phyloP scores from a whole-genome alignment of 2,797 vertebrate species.

The Parauchenoglanis punctatus region DNA sequence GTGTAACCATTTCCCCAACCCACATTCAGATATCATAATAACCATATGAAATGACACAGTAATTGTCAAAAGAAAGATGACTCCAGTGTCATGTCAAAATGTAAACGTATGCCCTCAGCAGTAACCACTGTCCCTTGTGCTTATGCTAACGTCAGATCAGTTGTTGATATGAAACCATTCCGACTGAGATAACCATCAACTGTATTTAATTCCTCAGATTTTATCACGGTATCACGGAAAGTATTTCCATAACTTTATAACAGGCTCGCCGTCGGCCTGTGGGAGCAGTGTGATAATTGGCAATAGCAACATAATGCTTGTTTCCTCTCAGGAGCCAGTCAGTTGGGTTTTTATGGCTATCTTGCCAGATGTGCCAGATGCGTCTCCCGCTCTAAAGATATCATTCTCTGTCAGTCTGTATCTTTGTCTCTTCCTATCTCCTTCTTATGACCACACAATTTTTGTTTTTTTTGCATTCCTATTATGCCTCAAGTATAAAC shows the following conservation, averaged over 20 bases:
- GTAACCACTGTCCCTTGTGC: background rate
- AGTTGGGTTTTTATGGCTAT: background rate
- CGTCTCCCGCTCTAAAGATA: background rate
- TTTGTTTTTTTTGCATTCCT: background rate
- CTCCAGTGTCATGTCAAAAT: background rate
- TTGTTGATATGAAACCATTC: background rate
- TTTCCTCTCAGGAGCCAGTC: background rate
- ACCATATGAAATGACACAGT: background rate
- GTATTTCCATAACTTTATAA: background rate
- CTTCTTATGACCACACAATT: background rate
- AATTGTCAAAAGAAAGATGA: background rate
- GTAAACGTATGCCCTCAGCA: background rate
- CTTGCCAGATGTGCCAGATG: constrained; percentile 17
- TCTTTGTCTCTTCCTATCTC: background rate
- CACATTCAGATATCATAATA: background rate
- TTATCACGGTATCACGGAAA: background rate
- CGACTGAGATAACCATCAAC: background rate
- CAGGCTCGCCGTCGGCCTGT: background rate
- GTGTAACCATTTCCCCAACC: background rate
- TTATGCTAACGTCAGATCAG: background rate
- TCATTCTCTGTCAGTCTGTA: background rate
- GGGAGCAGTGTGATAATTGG: background rate
- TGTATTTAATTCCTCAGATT: background rate
- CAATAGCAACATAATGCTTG: background rate
- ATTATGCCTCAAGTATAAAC: background rate